Percentiles rank a stretch among this genome's conserved stretches.
Evolutionary conservation across 2,113 vertebrate species (phyloP).

Genomic region (Podilymbus podiceps): DNA sequence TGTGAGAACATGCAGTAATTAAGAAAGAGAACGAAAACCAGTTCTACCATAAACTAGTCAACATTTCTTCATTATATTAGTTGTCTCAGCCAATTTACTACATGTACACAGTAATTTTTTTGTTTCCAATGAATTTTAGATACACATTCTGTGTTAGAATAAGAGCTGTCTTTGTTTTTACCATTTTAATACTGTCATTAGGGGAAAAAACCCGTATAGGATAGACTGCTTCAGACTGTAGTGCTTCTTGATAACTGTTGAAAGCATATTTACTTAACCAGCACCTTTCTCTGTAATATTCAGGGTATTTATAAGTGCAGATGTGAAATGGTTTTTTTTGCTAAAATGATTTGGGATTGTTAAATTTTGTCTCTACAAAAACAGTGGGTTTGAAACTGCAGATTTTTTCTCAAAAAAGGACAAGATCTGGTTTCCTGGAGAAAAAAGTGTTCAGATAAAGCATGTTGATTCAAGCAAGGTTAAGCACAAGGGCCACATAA

Average conservation of each 20-base stretch:
- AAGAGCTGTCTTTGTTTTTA: not conserved
- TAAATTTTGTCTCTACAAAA: not conserved
- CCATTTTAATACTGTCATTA: not conserved
- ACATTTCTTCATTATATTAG: not conserved
- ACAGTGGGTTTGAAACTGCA: not conserved
- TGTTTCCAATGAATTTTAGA: not conserved
- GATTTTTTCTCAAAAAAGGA: not conserved
- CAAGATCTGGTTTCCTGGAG: accelerated
- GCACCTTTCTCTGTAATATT: not conserved
- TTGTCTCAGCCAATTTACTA: not conserved
- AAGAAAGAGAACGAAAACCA: not conserved
- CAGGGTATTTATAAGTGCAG: not conserved
- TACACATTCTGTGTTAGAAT: not conserved
- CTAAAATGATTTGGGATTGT: accelerated
- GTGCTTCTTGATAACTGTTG: not conserved
- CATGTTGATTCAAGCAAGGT: not conserved
- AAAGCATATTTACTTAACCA: not conserved
- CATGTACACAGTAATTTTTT: not conserved
- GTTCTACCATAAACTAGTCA: not conserved
- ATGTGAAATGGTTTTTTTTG: not conserved
- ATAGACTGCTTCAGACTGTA: not conserved
- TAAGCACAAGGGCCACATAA: not conserved
- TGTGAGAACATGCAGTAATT: not conserved
- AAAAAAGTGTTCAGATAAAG: not conserved
- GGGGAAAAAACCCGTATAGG: not conserved